phyloP scores from a whole-genome alignment of 1,140 invertebrate genomes.

The Mylabris phalerata region DNA sequence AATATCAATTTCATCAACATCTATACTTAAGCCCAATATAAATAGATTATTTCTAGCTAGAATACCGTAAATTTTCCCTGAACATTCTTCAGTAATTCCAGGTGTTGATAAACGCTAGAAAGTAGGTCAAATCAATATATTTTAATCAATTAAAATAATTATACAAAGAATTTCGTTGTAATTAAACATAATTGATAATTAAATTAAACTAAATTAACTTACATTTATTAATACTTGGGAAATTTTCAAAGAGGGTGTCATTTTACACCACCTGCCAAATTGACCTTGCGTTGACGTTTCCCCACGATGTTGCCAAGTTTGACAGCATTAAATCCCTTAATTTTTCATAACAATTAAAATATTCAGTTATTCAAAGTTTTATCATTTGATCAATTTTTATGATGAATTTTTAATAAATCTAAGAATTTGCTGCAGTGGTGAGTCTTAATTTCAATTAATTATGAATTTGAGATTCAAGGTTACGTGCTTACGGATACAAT shows the following conservation, averaged over 20 bases:
- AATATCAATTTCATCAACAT: slow-evolving; percentile 49
- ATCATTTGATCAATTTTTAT: too few relatives aligned
- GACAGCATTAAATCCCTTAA: too few relatives aligned
- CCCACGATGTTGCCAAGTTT: too few relatives aligned
- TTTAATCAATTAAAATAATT: too few relatives aligned
- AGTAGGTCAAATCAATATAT: neutral
- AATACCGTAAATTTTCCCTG: slow-evolving; percentile 65
- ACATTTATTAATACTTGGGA: slow-evolving; percentile 44
- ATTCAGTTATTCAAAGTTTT: too few relatives aligned
- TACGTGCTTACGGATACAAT: too few relatives aligned
- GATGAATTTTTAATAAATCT: too few relatives aligned
- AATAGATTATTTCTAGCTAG: slow-evolving; percentile 63
- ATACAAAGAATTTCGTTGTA: neutral
- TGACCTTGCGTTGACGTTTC: slow-evolving; percentile 5
- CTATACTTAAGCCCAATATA: slow-evolving; percentile 57
- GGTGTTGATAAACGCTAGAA: neutral
- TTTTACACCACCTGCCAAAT: slow-evolving; percentile 17
- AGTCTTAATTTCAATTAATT: too few relatives aligned
- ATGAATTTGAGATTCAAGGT: too few relatives aligned
- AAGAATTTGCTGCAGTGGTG: too few relatives aligned
- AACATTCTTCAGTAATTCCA: slow-evolving; percentile 38
- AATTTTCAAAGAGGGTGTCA: slow-evolving; percentile 45
- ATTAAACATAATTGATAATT: neutral
- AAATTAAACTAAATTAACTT: slow-evolving; percentile 15
- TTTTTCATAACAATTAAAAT: too few relatives aligned